A percentile compares a stretch with the other conserved stretches of the same genome.
Conservation (phyloP, 92 coral and sea anemone species). For the Siderastrea radians region DNA sequence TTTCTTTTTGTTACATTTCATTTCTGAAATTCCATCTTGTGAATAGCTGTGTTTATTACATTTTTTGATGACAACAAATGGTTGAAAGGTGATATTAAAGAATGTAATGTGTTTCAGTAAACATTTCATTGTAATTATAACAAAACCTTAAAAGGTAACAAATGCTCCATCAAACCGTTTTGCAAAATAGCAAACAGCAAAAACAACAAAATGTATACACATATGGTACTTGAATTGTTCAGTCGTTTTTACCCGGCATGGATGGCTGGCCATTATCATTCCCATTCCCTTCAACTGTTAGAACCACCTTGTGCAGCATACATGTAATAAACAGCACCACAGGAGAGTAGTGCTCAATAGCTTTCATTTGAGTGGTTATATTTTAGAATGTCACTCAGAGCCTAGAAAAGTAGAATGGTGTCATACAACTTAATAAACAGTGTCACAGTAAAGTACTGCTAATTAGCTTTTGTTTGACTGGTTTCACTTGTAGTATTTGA, state of each 20-base stretch:
- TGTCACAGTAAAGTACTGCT: background rate
- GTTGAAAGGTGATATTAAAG: slow-evolving; percentile 19
- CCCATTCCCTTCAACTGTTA: too few species aligned
- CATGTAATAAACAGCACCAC: too few species aligned
- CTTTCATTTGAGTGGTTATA: background rate
- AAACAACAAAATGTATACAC: background rate
- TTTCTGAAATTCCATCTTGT: background rate
- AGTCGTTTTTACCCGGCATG: too few species aligned
- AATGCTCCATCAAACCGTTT: background rate
- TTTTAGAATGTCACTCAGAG: background rate
- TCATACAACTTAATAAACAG: background rate
- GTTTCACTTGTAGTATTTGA: too few species aligned
- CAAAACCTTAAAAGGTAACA: background rate
- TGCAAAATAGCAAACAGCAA: background rate
- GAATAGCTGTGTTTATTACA: background rate
- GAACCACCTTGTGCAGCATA: too few species aligned
- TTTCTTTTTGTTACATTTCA: background rate
- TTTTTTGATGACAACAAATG: background rate
- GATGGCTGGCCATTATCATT: too few species aligned
- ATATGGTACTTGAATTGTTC: too few species aligned
- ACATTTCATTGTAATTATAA: background rate
- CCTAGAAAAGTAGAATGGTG: background rate
- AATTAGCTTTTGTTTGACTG: background rate
- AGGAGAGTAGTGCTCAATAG: background rate
- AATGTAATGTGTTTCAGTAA: background rate